Base-by-base conservation (phyloP, 37 sponge, comb jelly and placozoan species). In the Geodia barretti region DNA sequence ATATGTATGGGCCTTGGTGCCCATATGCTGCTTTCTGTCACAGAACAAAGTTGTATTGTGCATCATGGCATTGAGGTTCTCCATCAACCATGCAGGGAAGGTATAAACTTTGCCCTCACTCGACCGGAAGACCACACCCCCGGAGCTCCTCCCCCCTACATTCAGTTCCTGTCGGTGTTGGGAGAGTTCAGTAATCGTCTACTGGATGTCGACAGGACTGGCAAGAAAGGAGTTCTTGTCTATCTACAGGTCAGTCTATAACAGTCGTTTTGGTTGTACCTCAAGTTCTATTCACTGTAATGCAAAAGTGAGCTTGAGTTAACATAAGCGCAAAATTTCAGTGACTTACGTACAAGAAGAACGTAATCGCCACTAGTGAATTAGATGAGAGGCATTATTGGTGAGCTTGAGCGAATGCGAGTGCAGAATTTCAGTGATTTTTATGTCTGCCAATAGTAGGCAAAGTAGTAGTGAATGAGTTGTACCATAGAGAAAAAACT, bases 161-260 rank as follows among this genome's bases (percentile, higher is more conserved):
- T 97, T 11, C 79, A 79, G 68, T 97, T 97, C 84, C 90, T 97
- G 7, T 88, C 90, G 21, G 68, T 97, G 7, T 68, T 97, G 11
- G 62, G 86, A 5, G 98, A 95, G 81, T 94, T 94, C 71, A 82
- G 88, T 39, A 80, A 85, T 73, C 93, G 91, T 17, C 87, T 97
- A n/a, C 68, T 97, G 41, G 89, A 86, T 34, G 87, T 90, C 1
- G 98, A 97, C 75, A 84, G 90, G 75, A 71, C 68, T 60, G 92
- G 97, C 20, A 77, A 86, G 34, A 88, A 82, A 31, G 98, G 95
- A 64, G 82, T 94, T 1, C 32, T 78, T 3, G 68, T 70, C 23
- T 85, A 72, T 29, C 86, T 85, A 42, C 42, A 73, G 58, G 39
- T 39, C 41, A 72, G 77, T 37, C 78, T 77, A 28, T 62, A 61